A percentile compares a stretch with the other conserved stretches of the same genome.
Conservation (phyloP, 1,140 invertebrate species). For the fruit fly (Drosophila melanogaster) region DNA sequence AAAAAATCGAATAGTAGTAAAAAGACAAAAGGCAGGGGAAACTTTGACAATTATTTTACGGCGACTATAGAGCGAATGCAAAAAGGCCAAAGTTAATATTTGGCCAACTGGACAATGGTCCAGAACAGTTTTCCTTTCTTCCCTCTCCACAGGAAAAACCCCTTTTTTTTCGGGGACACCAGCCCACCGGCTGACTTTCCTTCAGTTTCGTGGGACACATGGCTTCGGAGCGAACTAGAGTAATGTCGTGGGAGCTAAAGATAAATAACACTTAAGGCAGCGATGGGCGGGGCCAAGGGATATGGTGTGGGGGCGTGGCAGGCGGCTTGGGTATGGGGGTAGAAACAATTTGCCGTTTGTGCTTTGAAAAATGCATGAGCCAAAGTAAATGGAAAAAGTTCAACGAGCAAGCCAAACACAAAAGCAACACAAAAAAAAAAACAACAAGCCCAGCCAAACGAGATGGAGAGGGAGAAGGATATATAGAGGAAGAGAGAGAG, state of each 20-base stretch:
- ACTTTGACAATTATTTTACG: slow-evolving; percentile 56
- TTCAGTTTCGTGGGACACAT: slow-evolving; percentile 40
- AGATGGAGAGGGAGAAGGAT: background rate
- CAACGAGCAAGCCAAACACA: slow-evolving; percentile 66
- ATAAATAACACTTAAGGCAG: slow-evolving; percentile 80
- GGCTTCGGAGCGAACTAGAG: slow-evolving; percentile 66
- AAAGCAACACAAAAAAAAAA: slow-evolving; percentile 51
- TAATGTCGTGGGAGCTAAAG: slow-evolving; percentile 80
- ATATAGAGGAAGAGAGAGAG: slow-evolving; percentile 1
- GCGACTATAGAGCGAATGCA: slow-evolving; percentile 42
- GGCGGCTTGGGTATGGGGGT: slow-evolving; percentile 1
- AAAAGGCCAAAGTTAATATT: slow-evolving; percentile 75
- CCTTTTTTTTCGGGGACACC: background rate
- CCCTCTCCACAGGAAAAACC: background rate
- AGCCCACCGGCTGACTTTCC: slow-evolving; percentile 24
- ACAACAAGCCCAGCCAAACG: slow-evolving; percentile 11
- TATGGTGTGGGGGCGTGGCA: slow-evolving; percentile 7
- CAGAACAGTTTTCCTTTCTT: slow-evolving; percentile 6
- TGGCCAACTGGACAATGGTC: slow-evolving; percentile 75
- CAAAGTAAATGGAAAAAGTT: slow-evolving; percentile 83
- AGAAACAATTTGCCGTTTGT: slow-evolving; percentile 83
- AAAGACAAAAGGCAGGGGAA: slow-evolving; percentile 30
- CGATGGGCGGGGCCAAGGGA: slow-evolving; percentile 33
- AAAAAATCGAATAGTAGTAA: slow-evolving; percentile 7
- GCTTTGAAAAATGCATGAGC: slow-evolving; percentile 82